Conservation (phyloP, 2,797 vertebrate species). For the Ctenosaura bakeri region DNA sequence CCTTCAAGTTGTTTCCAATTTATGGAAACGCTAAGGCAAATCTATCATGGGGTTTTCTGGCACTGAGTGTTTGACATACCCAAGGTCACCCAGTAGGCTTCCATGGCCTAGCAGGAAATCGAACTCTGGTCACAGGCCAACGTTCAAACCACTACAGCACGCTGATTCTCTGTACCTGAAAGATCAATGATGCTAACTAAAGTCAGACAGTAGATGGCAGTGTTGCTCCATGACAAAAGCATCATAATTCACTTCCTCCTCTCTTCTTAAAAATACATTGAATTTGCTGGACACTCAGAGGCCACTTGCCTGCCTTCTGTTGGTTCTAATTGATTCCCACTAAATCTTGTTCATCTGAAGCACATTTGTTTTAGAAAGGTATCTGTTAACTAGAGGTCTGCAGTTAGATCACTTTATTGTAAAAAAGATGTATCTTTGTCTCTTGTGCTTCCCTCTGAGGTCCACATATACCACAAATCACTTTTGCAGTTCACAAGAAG, state of each 20-base stretch:
- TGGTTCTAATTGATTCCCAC: background rate
- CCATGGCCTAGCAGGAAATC: no score
- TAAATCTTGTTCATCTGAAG: background rate
- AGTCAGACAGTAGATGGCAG: conserved; percentile 72
- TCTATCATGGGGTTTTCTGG: no score
- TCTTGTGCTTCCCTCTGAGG: background rate
- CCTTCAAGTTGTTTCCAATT: no score
- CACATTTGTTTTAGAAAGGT: background rate
- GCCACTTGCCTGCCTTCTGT: background rate
- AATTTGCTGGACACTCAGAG: background rate
- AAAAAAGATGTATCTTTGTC: background rate
- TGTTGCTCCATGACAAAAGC: conserved; percentile 47
- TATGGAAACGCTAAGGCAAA: no score
- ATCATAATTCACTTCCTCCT: background rate
- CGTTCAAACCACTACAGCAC: no score
- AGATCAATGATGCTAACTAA: conserved; percentile 8
- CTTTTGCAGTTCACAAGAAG: background rate
- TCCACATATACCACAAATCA: background rate
- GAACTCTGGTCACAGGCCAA: no score
- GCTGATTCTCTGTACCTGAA: no score
- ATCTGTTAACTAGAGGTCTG: background rate
- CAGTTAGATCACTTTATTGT: background rate
- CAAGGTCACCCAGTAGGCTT: no score
- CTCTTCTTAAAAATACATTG: background rate
- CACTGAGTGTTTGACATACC: no score